Conservation (phyloP, 2,888 invertebrate species). For the Epirrita christyi region DNA sequence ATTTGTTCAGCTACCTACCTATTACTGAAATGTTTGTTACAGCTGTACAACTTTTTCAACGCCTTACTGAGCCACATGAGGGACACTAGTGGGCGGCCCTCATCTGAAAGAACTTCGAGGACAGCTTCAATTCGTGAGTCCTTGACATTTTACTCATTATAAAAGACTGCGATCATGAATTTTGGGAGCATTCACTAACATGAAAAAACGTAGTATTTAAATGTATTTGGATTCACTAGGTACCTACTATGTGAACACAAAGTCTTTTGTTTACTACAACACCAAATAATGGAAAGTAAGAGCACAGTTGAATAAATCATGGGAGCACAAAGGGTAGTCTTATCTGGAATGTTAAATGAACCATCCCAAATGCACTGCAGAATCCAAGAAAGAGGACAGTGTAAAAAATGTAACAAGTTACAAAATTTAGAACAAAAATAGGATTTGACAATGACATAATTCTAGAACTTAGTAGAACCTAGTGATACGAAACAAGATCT, state of each 20-base stretch:
- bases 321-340: not conserved
- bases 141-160: constrained; percentile 13
- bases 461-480: too few relatives aligned
- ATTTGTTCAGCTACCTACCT: not conserved
- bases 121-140: constrained; percentile 85
- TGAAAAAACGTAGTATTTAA: too few relatives aligned
- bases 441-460: too few relatives aligned
- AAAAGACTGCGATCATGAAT: not conserved
- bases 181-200: too few relatives aligned
- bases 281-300: not conserved
- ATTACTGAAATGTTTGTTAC: constrained; percentile 63
- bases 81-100: constrained; percentile 85
- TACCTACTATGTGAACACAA: not conserved
- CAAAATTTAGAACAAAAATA: not conserved
- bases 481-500: too few relatives aligned
- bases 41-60: constrained; percentile 98
- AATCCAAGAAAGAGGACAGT: not conserved
- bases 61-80: constrained; percentile 95
- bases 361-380: not conserved
- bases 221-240: too few relatives aligned
- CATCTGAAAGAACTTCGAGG: constrained; percentile 86
- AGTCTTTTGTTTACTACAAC: not conserved
- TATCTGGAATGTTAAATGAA: not conserved
- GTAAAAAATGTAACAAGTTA: not conserved
- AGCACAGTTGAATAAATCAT: not conserved